Base-by-base conservation (phyloP, 2,797 vertebrate genomes). In the Poecilia velifera region DNA sequence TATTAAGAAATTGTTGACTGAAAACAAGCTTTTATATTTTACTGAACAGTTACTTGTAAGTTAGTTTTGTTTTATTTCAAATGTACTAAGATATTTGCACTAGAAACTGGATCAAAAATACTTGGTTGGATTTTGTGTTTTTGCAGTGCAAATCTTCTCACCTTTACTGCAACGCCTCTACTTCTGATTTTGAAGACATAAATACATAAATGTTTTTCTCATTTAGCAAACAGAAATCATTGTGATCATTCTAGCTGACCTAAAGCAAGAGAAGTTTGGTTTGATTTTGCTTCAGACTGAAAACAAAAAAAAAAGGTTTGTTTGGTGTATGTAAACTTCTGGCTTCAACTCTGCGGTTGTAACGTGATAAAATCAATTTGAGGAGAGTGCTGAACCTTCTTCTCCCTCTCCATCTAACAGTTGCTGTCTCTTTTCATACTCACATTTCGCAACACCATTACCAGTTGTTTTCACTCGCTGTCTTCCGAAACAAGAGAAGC, bases 391-490 rank as follows among this genome's bases (percentile, higher is more conserved):
- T 68, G 64, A 22, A 43, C n/a, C 66, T 76, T 76, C 57, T 76
- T 36, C n/a, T 14, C 2, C 72, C 41, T 51, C 57, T 55, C 59
- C 28, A 45, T 36, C 47, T 72, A 59, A 36, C 51, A 45, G 25
- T 12, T 13, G 28, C 68, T 49, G 45, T 75, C 76, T 79, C 71
- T 86, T 81, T 34, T 76, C 81, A 59, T 49, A 12, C 49, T 76
- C 46, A 74, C 81, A 41, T 73, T 74, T 79, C 3, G 20, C 39
- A n/a, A 72, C 18, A 13, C 82, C 39, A 34, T 88, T 81, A 86
- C 82, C 87, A 81, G 80, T 89, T 89, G 87, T 86, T 87, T 87
- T 79, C 86, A 80, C 76, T 85, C 10, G 59, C 73, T 59, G 81
- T 78, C 80, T 73, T 84, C 73, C 49, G 66, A 86, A 86, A 59